These are phyloP conservation scores for Alethe castanea DNA, from an alignment of 2,113 vertebrate genomes.

Conservation along the genomic window DNA sequence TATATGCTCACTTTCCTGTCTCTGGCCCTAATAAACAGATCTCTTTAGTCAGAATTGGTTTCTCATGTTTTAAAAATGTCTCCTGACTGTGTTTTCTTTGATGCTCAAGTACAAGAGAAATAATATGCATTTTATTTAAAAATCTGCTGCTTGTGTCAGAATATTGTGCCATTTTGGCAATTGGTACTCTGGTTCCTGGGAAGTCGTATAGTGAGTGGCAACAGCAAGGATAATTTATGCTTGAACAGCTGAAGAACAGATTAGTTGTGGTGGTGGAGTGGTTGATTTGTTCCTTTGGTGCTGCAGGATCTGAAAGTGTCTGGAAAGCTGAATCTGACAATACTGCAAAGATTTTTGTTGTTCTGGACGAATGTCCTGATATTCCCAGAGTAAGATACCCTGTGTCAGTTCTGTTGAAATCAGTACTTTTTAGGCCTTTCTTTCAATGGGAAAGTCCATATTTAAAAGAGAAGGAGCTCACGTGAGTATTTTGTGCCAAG, in stretches of 20 bases:
- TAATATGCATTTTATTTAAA: neutral
- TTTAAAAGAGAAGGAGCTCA: neutral
- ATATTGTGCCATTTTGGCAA: slow-evolving; percentile 24
- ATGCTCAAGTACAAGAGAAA: neutral
- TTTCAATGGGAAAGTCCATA: neutral
- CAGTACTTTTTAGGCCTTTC: neutral
- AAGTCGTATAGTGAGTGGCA: slow-evolving; percentile 38
- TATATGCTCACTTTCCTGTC: neutral
- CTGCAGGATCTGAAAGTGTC: slow-evolving; percentile 2
- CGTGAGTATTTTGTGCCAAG: neutral
- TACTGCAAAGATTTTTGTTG: neutral
- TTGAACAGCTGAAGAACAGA: slow-evolving; percentile 49
- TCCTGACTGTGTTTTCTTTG: neutral
- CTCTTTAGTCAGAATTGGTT: neutral
- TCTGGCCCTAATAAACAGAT: slow-evolving; percentile 18
- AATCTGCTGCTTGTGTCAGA: neutral
- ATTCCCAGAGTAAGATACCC: neutral
- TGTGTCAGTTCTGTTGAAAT: neutral
- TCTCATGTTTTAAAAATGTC: slow-evolving; percentile 47
- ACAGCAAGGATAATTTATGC: slow-evolving; percentile 53
- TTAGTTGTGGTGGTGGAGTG: neutral
- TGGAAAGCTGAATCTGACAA: neutral
- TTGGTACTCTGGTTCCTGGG: neutral
- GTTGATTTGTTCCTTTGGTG: neutral
- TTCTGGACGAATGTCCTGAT: neutral